Base-by-base conservation (phyloP, 2,113 vertebrate genomes). In the Anarhynchus alexandrinus region DNA sequence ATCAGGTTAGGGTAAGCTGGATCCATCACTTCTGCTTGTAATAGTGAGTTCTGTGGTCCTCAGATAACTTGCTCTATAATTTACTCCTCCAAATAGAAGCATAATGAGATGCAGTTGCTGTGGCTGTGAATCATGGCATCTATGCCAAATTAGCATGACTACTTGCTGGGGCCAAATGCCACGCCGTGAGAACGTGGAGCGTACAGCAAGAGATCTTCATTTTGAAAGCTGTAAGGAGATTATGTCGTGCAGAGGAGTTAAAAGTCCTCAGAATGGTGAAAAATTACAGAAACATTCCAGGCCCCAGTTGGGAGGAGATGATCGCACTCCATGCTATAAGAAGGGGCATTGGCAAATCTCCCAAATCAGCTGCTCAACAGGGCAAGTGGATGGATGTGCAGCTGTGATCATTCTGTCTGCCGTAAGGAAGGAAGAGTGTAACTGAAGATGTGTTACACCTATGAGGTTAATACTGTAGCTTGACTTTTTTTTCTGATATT, bases 191-290 rank as follows among this genome's bases (percentile, higher is more conserved):
- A 82, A 86, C 1, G 27, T 87, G 81, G 52, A 15, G 15, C 3
- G 17, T 93, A 69, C 30, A 88, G 90, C 93, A 94, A 91, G 43
- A 79, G 70, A 77, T 52, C 82, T 54, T 90, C 4, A 85, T 95
- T 82, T 82, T 30, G 61, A 93, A 94, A 94, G 78, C 87, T 94
- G 71, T 70, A 80, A 94, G 93, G 89, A 82, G 93, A 95, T 96
- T 87, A 87, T 76, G 55, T 65, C 73, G 2, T 30, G 87, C 93
- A 91, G 94, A 76, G 93, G 90, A 96, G 78, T 91, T 95, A 65
- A 91, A 97, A 94, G 96, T 77, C 92, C 45, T 65, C 87, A 82
- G 74, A 82, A 77, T 0, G 4, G 74, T 82, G 66, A 94, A 85
- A 70, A 87, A 96, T 90, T 95, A 82, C 34, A 93, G 91, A 57